Evolutionary conservation across 1,140 invertebrate species (phyloP).

Genomic region (Tenebrio molitor): DNA sequence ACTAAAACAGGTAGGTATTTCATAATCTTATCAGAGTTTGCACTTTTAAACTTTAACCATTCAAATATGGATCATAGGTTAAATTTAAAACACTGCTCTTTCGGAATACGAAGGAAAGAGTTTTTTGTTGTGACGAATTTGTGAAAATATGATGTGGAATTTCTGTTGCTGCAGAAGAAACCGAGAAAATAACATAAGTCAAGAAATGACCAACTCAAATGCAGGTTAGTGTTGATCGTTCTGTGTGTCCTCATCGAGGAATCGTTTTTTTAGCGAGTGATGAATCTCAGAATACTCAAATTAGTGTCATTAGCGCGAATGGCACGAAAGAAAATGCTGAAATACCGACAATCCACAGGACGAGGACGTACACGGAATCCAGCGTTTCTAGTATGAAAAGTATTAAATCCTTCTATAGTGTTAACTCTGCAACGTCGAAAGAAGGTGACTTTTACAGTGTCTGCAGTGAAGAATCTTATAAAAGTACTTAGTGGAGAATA

Average conservation of each 20-base stretch:
- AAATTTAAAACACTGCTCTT: not conserved
- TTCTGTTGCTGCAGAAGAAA: slow-evolving; percentile 24
- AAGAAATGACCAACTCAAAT: slow-evolving; percentile 1
- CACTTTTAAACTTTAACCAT: slow-evolving; percentile 27
- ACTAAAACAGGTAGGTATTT: too few species aligned
- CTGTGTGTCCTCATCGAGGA: not conserved
- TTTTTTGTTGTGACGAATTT: too few species aligned
- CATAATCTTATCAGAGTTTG: slow-evolving; percentile 19
- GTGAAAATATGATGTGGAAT: slow-evolving; percentile 42
- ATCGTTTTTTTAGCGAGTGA: slow-evolving; percentile 6
- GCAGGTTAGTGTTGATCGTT: not conserved
- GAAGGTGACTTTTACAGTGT: slow-evolving; percentile 55
- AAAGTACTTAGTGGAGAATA: slow-evolving; percentile 29
- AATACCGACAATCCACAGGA: slow-evolving; percentile 1
- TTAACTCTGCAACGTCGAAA: slow-evolving; percentile 25
- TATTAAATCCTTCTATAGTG: slow-evolving; percentile 53
- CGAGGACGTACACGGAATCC: slow-evolving; percentile 41
- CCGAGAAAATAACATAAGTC: not conserved
- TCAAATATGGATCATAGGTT: slow-evolving; percentile 14
- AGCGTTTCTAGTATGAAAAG: slow-evolving; percentile 46
- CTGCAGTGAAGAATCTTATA: slow-evolving; percentile 52
- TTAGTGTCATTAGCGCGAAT: slow-evolving; percentile 27
- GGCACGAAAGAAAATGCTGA: not conserved
- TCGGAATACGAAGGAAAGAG: not conserved
- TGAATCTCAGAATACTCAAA: slow-evolving; percentile 40